Evolutionary conservation across 1,140 invertebrate species (phyloP), one percentile per base, ranked within the genome.

Genomic region (Odontomachus brunneus): DNA sequence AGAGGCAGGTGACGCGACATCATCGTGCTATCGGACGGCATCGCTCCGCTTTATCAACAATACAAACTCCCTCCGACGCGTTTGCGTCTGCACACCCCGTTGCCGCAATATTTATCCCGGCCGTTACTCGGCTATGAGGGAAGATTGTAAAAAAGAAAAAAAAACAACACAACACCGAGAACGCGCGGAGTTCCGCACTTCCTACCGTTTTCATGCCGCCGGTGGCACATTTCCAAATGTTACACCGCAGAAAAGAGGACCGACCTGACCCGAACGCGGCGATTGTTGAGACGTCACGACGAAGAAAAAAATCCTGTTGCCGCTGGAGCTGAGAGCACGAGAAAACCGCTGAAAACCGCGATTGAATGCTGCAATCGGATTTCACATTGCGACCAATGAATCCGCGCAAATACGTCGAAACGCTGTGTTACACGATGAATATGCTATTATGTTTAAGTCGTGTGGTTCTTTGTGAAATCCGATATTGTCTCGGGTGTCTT

Each of bases 31-130:
- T 59, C 55, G 55, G 55, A 26, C 22, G 22, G 38, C 66, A 80
- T 80, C 51, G 75, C 65, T 19, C 38, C 65, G 75, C 33, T 80
- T 80, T 80, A 80, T 80, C 75, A 69, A 71, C 65, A 65, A 71
- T 51, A 59, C 49, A 57, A 59, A 67, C 51, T 9, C n/a, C 29
- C 57, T 24, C 29, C 57, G 65, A 80, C 51, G 65, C 65, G 33
- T 63, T 69, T 78, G 63, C 51, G 38, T 51, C 63, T 51, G 63
- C 51, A 57, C 69, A 69, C 66, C 29, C 29, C 65, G 33, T n/a
- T 71, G 75, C 12, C 51, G 75, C 75, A 57, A 80, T 80, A 80
- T 80, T 80, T 80, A 71, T 80, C 51, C 65, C 33, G 4, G 51
- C 65, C 75, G n/a, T 55, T 57, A 44, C n/a, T 26, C 51, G 55